These are phyloP conservation scores for Corythornis vintsioides DNA, from an alignment of 2,113 vertebrate species.

Conservation along the genomic window DNA sequence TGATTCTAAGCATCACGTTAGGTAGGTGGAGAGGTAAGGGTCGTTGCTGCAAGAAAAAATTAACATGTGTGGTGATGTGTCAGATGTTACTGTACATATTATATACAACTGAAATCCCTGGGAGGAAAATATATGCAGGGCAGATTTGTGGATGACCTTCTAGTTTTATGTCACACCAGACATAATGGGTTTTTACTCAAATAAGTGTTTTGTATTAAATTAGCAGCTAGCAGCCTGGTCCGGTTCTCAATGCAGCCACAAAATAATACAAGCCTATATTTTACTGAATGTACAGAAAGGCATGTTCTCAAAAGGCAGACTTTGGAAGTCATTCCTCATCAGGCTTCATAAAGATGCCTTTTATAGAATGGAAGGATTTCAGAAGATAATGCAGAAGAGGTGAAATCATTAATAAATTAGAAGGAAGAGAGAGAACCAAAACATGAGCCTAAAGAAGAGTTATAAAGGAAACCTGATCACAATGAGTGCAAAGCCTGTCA, in stretches of 20 bases:
- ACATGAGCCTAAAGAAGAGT: conserved; percentile 44
- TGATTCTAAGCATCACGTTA: conserved; percentile 22
- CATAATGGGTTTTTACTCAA: conserved; percentile 31
- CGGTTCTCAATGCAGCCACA: not conserved
- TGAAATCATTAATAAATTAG: conserved; percentile 74
- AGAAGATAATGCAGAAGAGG: conserved; percentile 57
- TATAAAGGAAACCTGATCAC: conserved; percentile 72
- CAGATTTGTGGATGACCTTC: conserved; percentile 25
- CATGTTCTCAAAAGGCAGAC: not conserved
- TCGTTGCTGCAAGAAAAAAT: conserved; percentile 39
- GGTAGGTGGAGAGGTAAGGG: conserved; percentile 30
- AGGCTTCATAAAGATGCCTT: not conserved
- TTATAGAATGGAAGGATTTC: conserved; percentile 4
- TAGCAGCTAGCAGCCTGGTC: not conserved
- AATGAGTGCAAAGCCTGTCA: not conserved
- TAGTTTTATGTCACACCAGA: not conserved
- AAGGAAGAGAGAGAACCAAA: conserved; percentile 50
- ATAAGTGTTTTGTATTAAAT: conserved; percentile 8
- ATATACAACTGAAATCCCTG: not conserved
- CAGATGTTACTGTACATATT: not conserved
- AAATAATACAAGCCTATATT: not conserved
- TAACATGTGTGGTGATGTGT: not conserved
- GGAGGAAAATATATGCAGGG: conserved; percentile 20
- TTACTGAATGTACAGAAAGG: not conserved
- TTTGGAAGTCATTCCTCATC: not conserved